A percentile compares a stretch with the other conserved stretches of the same genome.
Conservation (phyloP, 1,140 invertebrate genomes). For the Drosophila erecta region DNA sequence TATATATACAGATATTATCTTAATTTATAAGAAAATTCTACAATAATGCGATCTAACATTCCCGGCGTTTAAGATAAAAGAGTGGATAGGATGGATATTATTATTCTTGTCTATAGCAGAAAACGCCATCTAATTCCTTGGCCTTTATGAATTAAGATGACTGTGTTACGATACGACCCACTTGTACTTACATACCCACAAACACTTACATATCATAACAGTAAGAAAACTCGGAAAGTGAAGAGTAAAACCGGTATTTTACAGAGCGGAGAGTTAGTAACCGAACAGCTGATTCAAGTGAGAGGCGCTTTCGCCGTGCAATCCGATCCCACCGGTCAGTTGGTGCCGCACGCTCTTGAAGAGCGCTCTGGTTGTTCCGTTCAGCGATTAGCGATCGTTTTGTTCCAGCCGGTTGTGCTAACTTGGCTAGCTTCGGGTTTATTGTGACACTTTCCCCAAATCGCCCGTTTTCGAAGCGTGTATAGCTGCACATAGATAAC, state of each 20-base stretch:
- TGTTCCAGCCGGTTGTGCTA: conserved; percentile 14
- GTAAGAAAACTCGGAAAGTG: conserved; percentile 1
- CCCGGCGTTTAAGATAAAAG: not conserved
- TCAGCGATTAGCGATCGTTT: conserved; percentile 1
- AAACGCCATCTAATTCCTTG: not conserved
- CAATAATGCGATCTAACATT: no score
- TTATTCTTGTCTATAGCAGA: not conserved
- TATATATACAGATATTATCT: no score
- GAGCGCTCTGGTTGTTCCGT: conserved; percentile 23
- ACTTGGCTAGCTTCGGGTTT: conserved; percentile 15
- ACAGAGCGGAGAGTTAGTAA: conserved; percentile 2
- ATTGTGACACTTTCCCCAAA: conserved; percentile 56
- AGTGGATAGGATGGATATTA: not conserved
- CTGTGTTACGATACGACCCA: not conserved
- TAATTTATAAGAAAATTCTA: no score
- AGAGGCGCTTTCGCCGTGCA: not conserved
- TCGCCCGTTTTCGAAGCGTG: conserved; percentile 15
- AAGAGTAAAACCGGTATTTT: conserved; percentile 22
- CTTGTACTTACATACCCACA: no score
- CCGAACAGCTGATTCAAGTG: conserved; percentile 18
- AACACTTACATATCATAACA: not conserved
- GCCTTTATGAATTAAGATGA: not conserved
- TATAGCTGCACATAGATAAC: not conserved
- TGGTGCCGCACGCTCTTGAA: conserved; percentile 37
- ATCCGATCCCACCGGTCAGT: conserved; percentile 57